Evolutionary conservation across 2,113 vertebrate genomes (phyloP).

Genomic region (Varanus komodoensis): DNA sequence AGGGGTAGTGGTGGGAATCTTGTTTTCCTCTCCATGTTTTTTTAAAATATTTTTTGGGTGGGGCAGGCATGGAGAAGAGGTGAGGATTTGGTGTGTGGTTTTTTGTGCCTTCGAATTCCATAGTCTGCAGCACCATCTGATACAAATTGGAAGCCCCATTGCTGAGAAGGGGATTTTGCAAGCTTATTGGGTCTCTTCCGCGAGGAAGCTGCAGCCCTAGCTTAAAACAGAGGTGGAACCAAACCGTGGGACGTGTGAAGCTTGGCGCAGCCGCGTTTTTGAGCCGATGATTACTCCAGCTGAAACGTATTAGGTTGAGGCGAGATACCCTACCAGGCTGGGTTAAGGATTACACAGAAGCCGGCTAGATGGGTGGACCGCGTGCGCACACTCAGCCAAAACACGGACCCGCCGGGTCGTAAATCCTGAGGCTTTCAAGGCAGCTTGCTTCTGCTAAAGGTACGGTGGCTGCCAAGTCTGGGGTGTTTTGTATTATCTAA

Average conservation of each 20-base stretch:
- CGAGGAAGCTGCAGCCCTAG: background rate
- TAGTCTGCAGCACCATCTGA: too few species aligned
- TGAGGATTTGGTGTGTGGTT: background rate
- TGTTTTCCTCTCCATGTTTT: background rate
- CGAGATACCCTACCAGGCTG: background rate
- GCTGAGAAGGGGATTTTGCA: too few species aligned
- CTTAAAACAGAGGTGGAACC: background rate
- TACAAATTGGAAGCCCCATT: too few species aligned
- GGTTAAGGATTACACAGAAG: background rate
- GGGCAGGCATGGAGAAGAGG: background rate
- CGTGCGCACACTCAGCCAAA: background rate
- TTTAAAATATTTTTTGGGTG: background rate
- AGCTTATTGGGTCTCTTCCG: background rate
- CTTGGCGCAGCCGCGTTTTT: background rate
- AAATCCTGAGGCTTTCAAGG: background rate
- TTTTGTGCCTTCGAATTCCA: too few species aligned
- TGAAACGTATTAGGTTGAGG: background rate
- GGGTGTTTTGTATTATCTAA: background rate
- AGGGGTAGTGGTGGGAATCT: too few species aligned
- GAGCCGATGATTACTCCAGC: background rate
- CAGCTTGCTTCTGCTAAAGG: background rate
- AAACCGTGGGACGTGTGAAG: background rate
- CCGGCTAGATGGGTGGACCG: background rate
- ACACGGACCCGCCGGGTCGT: background rate
- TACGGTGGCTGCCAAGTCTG: background rate